A percentile compares a stretch with the other conserved stretches of the same genome.
These are phyloP conservation scores for Accipiter virgatus DNA, from an alignment of 2,113 vertebrate genomes.

Conservation along the genomic window DNA sequence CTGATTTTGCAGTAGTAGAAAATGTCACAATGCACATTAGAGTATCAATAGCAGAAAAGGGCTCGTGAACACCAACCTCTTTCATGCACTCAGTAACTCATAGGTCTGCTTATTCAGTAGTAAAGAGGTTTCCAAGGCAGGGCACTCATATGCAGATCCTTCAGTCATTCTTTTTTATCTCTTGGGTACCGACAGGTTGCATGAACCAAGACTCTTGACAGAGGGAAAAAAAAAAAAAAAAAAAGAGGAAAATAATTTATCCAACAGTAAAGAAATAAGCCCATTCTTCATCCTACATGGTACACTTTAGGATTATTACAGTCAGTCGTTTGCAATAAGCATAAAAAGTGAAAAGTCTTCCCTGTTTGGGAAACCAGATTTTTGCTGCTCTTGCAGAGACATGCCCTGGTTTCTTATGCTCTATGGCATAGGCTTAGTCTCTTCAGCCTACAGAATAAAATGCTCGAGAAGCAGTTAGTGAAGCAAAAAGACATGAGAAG, in stretches of 20 bases:
- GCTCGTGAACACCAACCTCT: neutral
- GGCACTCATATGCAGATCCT: neutral
- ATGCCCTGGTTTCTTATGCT: neutral
- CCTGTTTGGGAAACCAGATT: neutral
- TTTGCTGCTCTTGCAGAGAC: neutral
- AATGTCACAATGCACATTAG: neutral
- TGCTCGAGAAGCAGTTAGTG: rapidly evolving
- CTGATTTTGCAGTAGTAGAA: neutral
- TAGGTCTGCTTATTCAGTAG: neutral
- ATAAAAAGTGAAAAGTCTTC: neutral
- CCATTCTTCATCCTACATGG: neutral
- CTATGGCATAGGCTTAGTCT: neutral
- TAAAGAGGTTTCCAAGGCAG: neutral
- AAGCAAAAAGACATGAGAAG: neutral
- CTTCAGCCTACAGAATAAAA: neutral
- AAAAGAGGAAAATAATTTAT: neutral
- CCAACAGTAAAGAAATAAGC: neutral
- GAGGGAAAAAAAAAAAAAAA: rapidly evolving
- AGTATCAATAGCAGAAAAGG: neutral
- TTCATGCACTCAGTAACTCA: neutral
- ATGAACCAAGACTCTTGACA: neutral
- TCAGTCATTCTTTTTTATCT: neutral
- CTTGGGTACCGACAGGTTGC: neutral
- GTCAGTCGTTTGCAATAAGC: neutral
- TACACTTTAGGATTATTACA: neutral